These are phyloP conservation scores for Phalacrocorax pelagicus DNA, from an alignment of 2,113 vertebrate genomes.

Conservation along the genomic window DNA sequence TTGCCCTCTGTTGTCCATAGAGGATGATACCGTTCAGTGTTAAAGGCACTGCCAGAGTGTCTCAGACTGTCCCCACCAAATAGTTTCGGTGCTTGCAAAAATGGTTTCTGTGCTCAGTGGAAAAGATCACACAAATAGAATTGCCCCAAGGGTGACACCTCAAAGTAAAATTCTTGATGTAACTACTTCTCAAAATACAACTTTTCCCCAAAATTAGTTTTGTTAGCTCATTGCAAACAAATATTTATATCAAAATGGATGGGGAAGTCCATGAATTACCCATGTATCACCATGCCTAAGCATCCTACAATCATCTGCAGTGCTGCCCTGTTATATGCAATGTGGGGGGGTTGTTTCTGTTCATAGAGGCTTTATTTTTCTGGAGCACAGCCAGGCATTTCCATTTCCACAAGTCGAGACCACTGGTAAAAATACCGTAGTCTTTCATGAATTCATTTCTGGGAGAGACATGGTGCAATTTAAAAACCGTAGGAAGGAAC, in stretches of 20 bases:
- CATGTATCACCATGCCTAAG: background rate
- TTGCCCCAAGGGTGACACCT: background rate
- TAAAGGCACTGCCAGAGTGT: background rate
- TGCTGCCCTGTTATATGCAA: background rate
- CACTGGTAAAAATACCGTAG: background rate
- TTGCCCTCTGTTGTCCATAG: background rate
- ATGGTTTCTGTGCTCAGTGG: background rate
- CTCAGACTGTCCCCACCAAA: background rate
- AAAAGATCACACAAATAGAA: background rate
- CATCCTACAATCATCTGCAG: background rate
- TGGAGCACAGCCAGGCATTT: background rate
- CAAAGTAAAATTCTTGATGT: background rate
- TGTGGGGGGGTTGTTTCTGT: background rate
- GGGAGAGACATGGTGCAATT: conserved; percentile 7
- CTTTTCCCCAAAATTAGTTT: background rate
- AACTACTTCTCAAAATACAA: background rate
- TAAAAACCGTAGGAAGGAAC: conserved; percentile 22
- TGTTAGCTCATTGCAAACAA: background rate
- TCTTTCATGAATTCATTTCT: background rate
- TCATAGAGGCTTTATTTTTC: background rate
- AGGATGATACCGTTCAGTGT: background rate
- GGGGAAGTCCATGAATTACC: background rate
- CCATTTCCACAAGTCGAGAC: background rate
- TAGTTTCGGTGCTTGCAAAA: background rate
- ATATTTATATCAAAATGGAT: background rate